A percentile compares a stretch with the other conserved stretches of the same genome.
Conservation (phyloP, 2,113 vertebrate species). For the Arothron firmamentum region DNA sequence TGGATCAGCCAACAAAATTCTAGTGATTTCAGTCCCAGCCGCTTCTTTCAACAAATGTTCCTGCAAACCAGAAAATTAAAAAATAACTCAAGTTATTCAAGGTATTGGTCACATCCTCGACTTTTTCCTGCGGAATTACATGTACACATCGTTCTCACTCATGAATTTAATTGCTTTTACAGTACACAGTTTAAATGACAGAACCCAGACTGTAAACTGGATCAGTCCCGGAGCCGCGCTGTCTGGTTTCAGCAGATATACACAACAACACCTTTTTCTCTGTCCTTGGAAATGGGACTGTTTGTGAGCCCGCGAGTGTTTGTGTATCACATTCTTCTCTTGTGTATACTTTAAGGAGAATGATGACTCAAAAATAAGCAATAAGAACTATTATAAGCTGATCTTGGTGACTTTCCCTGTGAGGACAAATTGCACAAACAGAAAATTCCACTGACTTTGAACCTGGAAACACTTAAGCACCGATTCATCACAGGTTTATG, state of each 20-base stretch:
- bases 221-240: constrained; percentile 32
- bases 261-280: constrained; percentile 55
- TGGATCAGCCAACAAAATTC: constrained; percentile 11
- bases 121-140: neutral
- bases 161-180: neutral
- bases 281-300: constrained; percentile 42
- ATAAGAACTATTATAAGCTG: constrained; percentile 42
- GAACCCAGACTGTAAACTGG: constrained; percentile 24
- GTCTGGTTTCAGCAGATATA: constrained; percentile 44
- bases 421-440: neutral
- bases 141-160: neutral
- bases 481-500: no score
- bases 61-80: neutral
- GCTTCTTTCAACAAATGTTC: constrained; percentile 15
- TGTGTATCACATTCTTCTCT: constrained; percentile 42
- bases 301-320: constrained; percentile 55
- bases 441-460: no score
- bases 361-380: constrained; percentile 39
- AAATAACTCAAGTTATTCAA: neutral
- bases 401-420: constrained; percentile 50
- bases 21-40: constrained; percentile 20
- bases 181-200: constrained; percentile 16
- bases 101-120: neutral
- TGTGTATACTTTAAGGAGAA: constrained; percentile 35
- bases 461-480: no score